These are phyloP conservation scores for Drosophila novamexicana DNA, from an alignment of 1,140 invertebrate genomes.

Conservation along the genomic window DNA sequence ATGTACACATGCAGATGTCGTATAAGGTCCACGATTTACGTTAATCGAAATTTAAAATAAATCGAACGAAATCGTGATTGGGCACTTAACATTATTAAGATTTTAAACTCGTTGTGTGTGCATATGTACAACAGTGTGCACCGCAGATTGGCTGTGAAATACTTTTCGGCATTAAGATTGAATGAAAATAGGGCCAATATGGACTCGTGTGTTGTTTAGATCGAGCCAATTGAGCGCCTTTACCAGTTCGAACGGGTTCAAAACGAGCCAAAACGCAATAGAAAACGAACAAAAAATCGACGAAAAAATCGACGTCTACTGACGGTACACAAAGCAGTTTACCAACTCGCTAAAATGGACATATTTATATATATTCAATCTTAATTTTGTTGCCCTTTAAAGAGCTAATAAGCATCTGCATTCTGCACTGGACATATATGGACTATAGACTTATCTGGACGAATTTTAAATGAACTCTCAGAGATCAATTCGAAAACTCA, in stretches of 20 bases:
- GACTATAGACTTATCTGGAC: too few relatives aligned
- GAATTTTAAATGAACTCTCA: too few relatives aligned
- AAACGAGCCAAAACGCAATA: not conserved
- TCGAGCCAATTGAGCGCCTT: slow-evolving; percentile 9
- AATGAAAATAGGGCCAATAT: slow-evolving; percentile 20
- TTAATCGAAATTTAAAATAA: slow-evolving; percentile 72
- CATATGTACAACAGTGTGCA: slow-evolving; percentile 1
- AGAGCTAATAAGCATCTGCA: too few relatives aligned
- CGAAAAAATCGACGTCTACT: not conserved
- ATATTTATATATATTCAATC: not conserved
- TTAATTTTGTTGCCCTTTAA: too few relatives aligned
- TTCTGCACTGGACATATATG: too few relatives aligned
- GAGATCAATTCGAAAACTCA: too few relatives aligned
- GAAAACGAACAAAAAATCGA: not conserved
- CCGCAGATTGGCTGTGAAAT: slow-evolving; percentile 1
- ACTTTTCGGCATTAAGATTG: slow-evolving; percentile 12
- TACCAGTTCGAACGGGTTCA: slow-evolving; percentile 1
- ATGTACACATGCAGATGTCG: slow-evolving; percentile 31
- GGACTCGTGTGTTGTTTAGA: not conserved
- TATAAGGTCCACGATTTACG: slow-evolving; percentile 38
- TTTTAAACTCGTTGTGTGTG: slow-evolving; percentile 41
- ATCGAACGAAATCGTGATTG: slow-evolving; percentile 68
- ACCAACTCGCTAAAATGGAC: not conserved
- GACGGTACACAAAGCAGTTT: not conserved
- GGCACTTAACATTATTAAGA: slow-evolving; percentile 74